Conservation (phyloP, 2,888 invertebrate genomes). For the Caenorhabditis sp. region DNA sequence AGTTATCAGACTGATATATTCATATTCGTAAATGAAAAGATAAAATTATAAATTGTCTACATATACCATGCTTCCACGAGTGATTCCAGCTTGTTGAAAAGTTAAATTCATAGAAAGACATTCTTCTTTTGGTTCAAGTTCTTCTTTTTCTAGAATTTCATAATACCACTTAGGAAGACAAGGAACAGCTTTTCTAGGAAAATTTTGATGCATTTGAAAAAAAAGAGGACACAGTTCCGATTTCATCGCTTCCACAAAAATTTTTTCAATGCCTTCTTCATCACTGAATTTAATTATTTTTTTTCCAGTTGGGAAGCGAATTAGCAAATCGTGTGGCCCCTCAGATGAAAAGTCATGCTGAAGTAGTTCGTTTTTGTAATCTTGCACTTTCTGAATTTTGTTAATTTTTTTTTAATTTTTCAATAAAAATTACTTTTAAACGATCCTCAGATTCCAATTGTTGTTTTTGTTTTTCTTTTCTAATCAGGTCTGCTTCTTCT, state of each 20-base stretch:
- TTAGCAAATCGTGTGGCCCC: conserved; percentile 43
- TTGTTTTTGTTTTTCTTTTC: conserved; percentile 33
- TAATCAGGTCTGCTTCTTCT: conserved; percentile 25
- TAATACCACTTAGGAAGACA: conserved; percentile 57
- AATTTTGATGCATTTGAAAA: conserved; percentile 60
- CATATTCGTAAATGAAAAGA: too few relatives aligned
- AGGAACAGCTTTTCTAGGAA: conserved; percentile 48
- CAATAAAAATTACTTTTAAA: conserved; percentile 11
- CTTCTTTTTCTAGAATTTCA: conserved; percentile 42
- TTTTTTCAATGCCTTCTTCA: conserved; percentile 39
- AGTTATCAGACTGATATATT: too few relatives aligned
- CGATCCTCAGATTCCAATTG: conserved; percentile 14
- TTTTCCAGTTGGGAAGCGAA: conserved; percentile 50
- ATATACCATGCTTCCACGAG: conserved; percentile 48
- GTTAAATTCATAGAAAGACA: conserved; percentile 33
- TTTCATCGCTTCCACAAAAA: conserved; percentile 47
- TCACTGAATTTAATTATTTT: conserved; percentile 53
- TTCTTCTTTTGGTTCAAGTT: conserved; percentile 55
- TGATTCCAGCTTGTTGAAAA: conserved; percentile 50
- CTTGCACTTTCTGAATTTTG: conserved; percentile 46
- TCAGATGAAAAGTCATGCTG: neutral
- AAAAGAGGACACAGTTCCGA: conserved; percentile 49
- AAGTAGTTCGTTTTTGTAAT: conserved; percentile 11
- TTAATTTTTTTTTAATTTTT: conserved; percentile 12
- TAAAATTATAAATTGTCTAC: conserved; percentile 47